Evolutionary conservation across 1,140 invertebrate species (phyloP).

Genomic region (Conus ventricosus): DNA sequence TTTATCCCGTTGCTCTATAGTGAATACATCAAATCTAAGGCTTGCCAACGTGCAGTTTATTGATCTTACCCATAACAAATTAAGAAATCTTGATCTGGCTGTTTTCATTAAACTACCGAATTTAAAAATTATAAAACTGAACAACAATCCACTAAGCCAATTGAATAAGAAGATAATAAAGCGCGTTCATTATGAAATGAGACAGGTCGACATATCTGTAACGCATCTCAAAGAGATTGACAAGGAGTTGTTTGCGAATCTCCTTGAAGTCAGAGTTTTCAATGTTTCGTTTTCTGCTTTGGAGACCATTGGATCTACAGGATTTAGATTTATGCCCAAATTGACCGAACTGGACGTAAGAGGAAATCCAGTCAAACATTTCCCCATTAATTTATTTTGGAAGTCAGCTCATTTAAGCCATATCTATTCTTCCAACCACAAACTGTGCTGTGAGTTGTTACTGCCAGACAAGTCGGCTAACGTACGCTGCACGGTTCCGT

Average conservation of each 20-base stretch:
- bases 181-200: not conserved
- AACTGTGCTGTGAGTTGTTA: too few species aligned
- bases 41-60: not conserved
- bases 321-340: constrained; percentile 14
- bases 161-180: not conserved
- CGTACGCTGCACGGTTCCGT: too few species aligned
- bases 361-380: too few species aligned
- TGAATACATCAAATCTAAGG: not conserved
- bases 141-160: constrained; percentile 4
- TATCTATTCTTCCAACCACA: too few species aligned
- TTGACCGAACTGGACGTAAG: not conserved
- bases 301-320: not conserved
- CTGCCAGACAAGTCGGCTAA: too few species aligned
- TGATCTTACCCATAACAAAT: constrained; percentile 32
- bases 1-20: not conserved
- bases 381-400: too few species aligned
- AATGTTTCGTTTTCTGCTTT: not conserved
- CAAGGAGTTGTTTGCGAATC: not conserved
- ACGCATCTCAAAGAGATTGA: not conserved
- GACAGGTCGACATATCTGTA: not conserved
- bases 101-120: constrained; percentile 10
- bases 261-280: constrained; percentile 8
- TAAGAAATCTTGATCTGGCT: not conserved
- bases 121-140: constrained; percentile 6
- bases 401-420: too few species aligned